Conservation (phyloP, 2,888 invertebrate genomes). For the Chaetogeoica ovagalla region DNA sequence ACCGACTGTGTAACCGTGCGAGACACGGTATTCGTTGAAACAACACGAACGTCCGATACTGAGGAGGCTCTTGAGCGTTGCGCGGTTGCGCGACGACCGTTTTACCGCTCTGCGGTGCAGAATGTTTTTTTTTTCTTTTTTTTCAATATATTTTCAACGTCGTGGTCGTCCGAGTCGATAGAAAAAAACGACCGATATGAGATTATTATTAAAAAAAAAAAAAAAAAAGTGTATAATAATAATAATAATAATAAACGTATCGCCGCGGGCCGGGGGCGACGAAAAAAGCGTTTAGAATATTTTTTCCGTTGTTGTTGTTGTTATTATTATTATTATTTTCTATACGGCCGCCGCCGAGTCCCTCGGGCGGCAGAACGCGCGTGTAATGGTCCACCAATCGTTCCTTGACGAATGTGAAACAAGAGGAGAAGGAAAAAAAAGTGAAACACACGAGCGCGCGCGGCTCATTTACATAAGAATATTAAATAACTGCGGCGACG, state of each 20-base stretch:
- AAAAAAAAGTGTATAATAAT: background rate
- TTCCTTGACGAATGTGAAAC: conserved; percentile 40
- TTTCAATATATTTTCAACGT: background rate
- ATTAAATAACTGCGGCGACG: conserved; percentile 33
- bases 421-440: conserved; percentile 42
- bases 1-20: no score
- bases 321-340: background rate
- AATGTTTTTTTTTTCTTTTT: conserved; percentile 2
- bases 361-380: conserved; percentile 1
- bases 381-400: background rate
- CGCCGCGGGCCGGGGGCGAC: conserved; percentile 20
- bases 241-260: no score
- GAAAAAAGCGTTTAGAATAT: conserved; percentile 31
- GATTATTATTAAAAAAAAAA: no score
- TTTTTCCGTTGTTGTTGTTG: no score
- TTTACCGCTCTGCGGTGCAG: conserved; percentile 7
- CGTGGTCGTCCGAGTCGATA: conserved; percentile 41
- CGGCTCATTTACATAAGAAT: conserved; percentile 45
- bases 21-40: no score
- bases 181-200: conserved; percentile 45
- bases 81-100: no score
- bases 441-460: conserved; percentile 22
- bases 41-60: no score
- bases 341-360: conserved; percentile 8
- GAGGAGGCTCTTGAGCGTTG: background rate